Base-by-base conservation (phyloP, 2,797 vertebrate genomes). In the Gambelia wislizenii region DNA sequence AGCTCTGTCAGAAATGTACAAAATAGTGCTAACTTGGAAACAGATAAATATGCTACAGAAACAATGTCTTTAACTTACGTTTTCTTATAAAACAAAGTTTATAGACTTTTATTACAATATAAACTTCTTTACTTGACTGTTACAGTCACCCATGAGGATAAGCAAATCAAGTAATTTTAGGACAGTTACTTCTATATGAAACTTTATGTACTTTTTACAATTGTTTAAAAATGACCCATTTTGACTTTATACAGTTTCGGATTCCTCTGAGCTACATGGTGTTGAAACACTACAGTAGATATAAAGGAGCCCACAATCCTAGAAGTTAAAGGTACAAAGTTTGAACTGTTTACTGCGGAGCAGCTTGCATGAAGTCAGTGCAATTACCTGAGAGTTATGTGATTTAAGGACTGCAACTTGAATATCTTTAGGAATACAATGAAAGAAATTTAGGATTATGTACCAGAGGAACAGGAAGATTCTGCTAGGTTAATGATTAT, bases 211-310 rank as follows among this genome's bases (percentile, higher is more conserved):
- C 74, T 74, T 87, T 76, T 69, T 89, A 56, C 78, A 91, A 72
- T 90, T 75, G n/a, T 54, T 76, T 93, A 64, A 39, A 93, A 90
- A 79, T 70, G 42, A 87, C 76, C 74, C 84, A 47, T 85, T 79
- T 18, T 30, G 72, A 93, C 86, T 91, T 94, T 47, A 90, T 79
- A 91, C 86, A 87, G 75, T 82, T 82, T 10, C 42, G 36, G 89
- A 90, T 70, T 91, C 87, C 93, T 85, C 74, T 89, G 94, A 95
- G 94, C 90, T 87, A 91, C 18, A 89, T 84, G 87, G 83, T 8
- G 59, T 69, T 49, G 79, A 75, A 0, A 87, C 89, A 70, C 64
- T 83, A 78, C 0, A 91, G 84, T 27, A 92, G 44, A 91, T 92
- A 85, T 74, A 14, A 83, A 89, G 89, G 84, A 72, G 36, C 42